Evolutionary conservation across 2,113 vertebrate species (phyloP), one percentile per base, ranked within the genome.

Genomic region (Formicarius rufipectus): DNA sequence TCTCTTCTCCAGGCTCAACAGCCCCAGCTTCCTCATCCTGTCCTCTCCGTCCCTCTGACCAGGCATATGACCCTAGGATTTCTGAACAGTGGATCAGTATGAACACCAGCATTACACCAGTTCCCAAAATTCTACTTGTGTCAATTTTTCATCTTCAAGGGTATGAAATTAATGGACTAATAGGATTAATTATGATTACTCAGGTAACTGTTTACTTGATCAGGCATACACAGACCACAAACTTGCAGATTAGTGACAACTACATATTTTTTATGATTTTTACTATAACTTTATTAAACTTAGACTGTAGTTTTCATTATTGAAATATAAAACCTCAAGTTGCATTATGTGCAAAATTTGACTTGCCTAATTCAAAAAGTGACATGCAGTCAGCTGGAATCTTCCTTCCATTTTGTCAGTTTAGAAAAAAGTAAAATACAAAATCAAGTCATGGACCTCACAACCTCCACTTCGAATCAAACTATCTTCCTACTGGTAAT

Each of bases 201-300:
- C 10, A 11, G 14, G 20, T 84, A 80, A 62, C 22, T 39, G 2
- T 49, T 87, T 78, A 10, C 23, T 92, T 86, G 12, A 35, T 74
- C 16, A 75, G 21, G 10, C 7, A 63, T 42, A 20, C 0, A 4
- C 17, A 47, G 1, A 6, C 7, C 2, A 1, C n/a, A 69, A 67
- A 6, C 69, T 69, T 88, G 7, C 16, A 37, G 17, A 62, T 44
- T 11, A 28, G 22, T 22, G 7, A 7, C 12, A 81, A 22, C 2
- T 50, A 31, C 3, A 3, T 6, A 16, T 14, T 66, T 8, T 73
- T 90, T 55, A 31, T 4, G 14, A 30, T 45, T 82, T 37, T 64
- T 31, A 77, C 23, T 1, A 4, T 17, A 52, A 47, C 0, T 55
- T 67, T 72, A 72, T 52, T 64, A 76, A 76, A 10, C 6, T 9